phyloP scores from a whole-genome alignment of 2,113 vertebrate genomes.

The Pelusios castaneus region DNA sequence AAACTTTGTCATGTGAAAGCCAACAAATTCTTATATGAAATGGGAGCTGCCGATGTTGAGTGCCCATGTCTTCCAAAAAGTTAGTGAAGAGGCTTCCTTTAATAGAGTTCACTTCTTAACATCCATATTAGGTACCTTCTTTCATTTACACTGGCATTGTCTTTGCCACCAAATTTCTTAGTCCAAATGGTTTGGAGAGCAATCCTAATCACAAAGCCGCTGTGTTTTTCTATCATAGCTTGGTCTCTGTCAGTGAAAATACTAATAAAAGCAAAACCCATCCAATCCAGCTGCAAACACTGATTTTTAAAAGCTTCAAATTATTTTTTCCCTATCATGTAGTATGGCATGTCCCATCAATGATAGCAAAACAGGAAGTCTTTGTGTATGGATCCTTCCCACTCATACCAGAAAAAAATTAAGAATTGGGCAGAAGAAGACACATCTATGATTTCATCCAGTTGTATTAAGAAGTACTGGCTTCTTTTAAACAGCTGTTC shows the following conservation, averaged over 20 bases:
- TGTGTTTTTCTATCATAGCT: accelerated
- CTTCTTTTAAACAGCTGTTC: neutral
- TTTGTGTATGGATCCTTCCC: neutral
- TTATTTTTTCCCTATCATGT: accelerated
- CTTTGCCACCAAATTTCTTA: accelerated
- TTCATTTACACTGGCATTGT: neutral
- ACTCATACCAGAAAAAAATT: neutral
- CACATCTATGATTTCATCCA: neutral
- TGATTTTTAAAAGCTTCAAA: neutral
- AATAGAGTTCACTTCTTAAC: neutral
- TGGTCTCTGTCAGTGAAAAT: accelerated
- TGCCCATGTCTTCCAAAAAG: neutral
- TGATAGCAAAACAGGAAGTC: accelerated
- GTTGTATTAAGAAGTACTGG: neutral
- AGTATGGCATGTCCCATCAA: accelerated
- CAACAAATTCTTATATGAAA: neutral
- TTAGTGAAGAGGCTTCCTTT: neutral
- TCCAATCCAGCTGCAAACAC: accelerated
- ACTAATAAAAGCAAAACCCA: neutral
- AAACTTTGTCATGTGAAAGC: accelerated
- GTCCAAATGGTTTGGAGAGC: accelerated
- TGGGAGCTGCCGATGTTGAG: neutral
- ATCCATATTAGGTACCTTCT: neutral
- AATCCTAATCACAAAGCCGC: accelerated
- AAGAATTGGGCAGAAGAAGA: accelerated